Conservation (phyloP, 2,113 vertebrate genomes). For the Tachycineta bicolor region DNA sequence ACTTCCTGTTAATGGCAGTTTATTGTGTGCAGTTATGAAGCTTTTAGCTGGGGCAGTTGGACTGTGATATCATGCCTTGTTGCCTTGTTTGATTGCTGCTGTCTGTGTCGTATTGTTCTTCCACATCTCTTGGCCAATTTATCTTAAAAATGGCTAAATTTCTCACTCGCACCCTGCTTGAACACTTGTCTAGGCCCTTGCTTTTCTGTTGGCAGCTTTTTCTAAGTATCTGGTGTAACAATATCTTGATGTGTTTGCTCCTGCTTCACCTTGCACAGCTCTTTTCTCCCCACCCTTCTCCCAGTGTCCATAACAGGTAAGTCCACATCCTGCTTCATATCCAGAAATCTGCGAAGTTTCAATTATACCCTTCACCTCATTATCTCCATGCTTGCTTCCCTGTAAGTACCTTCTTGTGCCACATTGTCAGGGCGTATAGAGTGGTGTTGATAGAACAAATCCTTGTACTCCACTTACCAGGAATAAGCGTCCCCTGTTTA, state of each 20-base stretch:
- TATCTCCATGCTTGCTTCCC: background rate
- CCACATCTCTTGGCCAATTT: background rate
- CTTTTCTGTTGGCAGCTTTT: background rate
- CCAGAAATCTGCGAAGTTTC: background rate
- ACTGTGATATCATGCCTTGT: background rate
- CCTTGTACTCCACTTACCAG: background rate
- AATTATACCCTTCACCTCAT: background rate
- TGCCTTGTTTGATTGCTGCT: background rate
- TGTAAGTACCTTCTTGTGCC: background rate
- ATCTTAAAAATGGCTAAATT: background rate
- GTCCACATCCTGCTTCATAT: background rate
- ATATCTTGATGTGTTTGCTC: accelerated
- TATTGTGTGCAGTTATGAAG: background rate
- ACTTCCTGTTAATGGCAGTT: background rate
- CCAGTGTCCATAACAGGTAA: background rate
- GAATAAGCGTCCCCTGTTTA: background rate
- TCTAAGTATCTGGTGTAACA: background rate
- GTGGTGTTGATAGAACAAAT: background rate
- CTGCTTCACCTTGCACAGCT: background rate
- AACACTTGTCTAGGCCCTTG: background rate
- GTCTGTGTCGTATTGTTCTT: background rate
- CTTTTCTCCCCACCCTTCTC: background rate
- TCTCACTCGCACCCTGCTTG: background rate
- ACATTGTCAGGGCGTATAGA: accelerated
- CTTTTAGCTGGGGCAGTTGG: background rate